Evolutionary conservation across 2,797 vertebrate species (phyloP).

Genomic region (Muscicapa striata): DNA sequence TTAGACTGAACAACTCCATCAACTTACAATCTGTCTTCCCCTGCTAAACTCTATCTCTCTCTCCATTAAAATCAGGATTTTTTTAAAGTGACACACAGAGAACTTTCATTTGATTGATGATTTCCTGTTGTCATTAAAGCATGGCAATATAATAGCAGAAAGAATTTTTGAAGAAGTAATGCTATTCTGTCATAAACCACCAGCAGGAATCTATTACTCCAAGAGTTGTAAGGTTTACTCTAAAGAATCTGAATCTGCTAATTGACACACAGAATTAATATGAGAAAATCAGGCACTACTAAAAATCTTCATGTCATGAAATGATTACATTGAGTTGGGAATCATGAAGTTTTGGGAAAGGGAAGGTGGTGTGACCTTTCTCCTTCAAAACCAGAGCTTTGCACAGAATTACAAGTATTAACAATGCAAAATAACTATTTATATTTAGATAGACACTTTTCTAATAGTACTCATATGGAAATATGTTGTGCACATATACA

Average conservation of each 20-base stretch:
- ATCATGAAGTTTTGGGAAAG: not conserved
- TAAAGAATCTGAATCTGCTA: slow-evolving; percentile 42
- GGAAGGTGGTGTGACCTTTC: not conserved
- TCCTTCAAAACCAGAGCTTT: not conserved
- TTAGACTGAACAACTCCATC: not conserved
- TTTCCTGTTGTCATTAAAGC: slow-evolving; percentile 65
- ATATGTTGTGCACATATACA: not conserved
- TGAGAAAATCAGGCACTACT: not conserved
- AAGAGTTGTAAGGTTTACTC: slow-evolving; percentile 28
- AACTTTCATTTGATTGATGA: slow-evolving; percentile 58
- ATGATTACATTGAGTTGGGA: not conserved
- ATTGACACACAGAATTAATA: slow-evolving; percentile 49
- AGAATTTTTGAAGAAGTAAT: slow-evolving; percentile 27
- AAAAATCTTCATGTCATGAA: not conserved
- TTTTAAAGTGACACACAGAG: slow-evolving; percentile 20
- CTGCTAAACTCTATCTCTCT: not conserved
- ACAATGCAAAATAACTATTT: not conserved
- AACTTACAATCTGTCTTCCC: slow-evolving; percentile 25
- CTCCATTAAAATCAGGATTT: slow-evolving; percentile 45
- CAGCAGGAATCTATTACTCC: slow-evolving; percentile 51
- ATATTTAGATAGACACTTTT: not conserved
- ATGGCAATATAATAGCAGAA: slow-evolving; percentile 23
- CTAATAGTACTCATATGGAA: not conserved
- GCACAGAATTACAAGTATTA: not conserved
- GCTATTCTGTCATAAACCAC: slow-evolving; percentile 36